These are phyloP conservation scores for Eudasyphora cyanicolor DNA, from an alignment of 2,888 invertebrate genomes.

Conservation along the genomic window DNA sequence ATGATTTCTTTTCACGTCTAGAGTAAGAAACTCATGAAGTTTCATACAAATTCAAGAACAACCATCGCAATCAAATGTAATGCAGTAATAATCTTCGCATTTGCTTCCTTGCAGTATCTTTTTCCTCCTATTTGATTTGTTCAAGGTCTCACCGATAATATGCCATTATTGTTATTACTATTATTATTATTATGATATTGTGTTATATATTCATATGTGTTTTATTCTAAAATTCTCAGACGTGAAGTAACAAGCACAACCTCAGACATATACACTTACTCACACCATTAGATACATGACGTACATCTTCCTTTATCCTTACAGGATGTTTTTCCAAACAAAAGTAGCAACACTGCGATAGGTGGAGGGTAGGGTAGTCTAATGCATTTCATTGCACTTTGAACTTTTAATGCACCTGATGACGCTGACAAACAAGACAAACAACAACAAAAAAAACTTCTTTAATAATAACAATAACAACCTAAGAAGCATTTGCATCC, in stretches of 20 bases:
- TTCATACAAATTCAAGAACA: too few relatives aligned
- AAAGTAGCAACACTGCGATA: background rate
- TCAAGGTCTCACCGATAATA: background rate
- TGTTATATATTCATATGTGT: background rate
- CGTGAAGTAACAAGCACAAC: too few relatives aligned
- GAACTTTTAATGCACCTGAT: conserved; percentile 58
- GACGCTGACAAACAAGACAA: conserved; percentile 19
- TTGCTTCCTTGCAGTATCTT: too few relatives aligned
- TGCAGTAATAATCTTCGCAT: too few relatives aligned
- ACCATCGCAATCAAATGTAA: too few relatives aligned
- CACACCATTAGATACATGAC: background rate
- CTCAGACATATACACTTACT: background rate
- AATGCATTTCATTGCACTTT: conserved; percentile 56
- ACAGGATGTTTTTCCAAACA: background rate
- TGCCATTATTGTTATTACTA: too few relatives aligned
- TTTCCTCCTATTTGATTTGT: background rate
- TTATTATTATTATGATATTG: background rate
- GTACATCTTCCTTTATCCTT: background rate
- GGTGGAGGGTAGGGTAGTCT: background rate
- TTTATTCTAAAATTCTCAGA: background rate
- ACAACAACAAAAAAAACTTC: background rate
- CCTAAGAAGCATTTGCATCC: background rate
- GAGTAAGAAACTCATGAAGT: too few relatives aligned
- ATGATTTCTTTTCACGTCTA: too few relatives aligned
- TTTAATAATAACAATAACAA: conserved; percentile 27